These are phyloP conservation scores for Campoplex capitator DNA, from an alignment of 2,888 invertebrate species.

Conservation along the genomic window DNA sequence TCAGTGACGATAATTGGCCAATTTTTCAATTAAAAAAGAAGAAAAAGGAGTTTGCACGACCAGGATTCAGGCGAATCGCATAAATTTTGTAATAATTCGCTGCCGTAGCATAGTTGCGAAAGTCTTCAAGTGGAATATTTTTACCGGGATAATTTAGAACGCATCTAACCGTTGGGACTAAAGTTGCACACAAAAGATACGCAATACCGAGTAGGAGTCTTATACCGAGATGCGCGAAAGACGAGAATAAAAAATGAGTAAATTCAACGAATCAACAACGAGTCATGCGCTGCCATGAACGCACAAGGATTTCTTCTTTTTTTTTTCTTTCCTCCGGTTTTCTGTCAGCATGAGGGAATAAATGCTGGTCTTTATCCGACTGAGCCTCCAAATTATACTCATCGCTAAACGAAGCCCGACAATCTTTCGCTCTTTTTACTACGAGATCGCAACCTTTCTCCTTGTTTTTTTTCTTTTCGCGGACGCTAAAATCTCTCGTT, in stretches of 20 bases:
- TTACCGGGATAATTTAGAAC: slow-evolving; percentile 67
- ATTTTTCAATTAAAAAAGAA: background rate
- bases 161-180: slow-evolving; percentile 65
- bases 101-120: slow-evolving; percentile 48
- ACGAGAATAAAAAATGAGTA: background rate
- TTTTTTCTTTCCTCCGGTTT: slow-evolving; percentile 60
- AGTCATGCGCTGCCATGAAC: slow-evolving; percentile 50
- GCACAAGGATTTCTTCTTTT: slow-evolving; percentile 69
- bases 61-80: slow-evolving; percentile 5
- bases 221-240: slow-evolving; percentile 18
- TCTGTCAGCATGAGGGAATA: slow-evolving; percentile 55
- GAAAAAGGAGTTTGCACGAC: background rate
- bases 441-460: background rate
- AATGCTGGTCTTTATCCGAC: slow-evolving; percentile 51
- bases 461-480: slow-evolving; percentile 2
- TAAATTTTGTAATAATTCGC: slow-evolving; percentile 26
- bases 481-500: slow-evolving; percentile 8
- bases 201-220: slow-evolving; percentile 61
- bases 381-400: slow-evolving; percentile 66
- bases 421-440: slow-evolving; percentile 55
- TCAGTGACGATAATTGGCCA: background rate
- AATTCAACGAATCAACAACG: slow-evolving; percentile 52
- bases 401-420: slow-evolving; percentile 63
- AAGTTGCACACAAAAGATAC: slow-evolving; percentile 50
- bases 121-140: slow-evolving; percentile 44